phyloP scores from a whole-genome alignment of 2,797 vertebrate genomes.

The Paguma larvata region DNA sequence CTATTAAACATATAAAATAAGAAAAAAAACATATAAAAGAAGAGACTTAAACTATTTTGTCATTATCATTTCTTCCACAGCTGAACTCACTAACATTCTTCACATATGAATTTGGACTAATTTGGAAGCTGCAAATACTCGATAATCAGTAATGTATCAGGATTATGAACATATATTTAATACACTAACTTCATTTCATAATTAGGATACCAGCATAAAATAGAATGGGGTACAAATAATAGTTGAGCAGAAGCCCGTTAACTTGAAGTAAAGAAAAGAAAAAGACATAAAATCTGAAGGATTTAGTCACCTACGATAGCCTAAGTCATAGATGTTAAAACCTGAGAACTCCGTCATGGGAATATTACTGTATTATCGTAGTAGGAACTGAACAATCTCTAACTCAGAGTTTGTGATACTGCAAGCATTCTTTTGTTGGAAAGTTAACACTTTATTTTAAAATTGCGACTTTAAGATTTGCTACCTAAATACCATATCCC shows the following conservation, averaged over 20 bases:
- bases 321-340: slow-evolving; percentile 22
- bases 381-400: not conserved
- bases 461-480: not conserved
- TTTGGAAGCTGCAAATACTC: not conserved
- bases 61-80: not conserved
- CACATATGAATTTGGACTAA: not conserved
- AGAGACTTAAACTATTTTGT: not conserved
- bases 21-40: not conserved
- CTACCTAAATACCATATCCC: not conserved
- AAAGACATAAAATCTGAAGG: not conserved
- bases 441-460: slow-evolving; percentile 53
- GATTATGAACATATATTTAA: not conserved
- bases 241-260: not conserved
- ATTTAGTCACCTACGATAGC: not conserved
- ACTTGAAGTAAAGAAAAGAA: not conserved
- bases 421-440: not conserved
- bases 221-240: not conserved
- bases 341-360: not conserved
- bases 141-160: not conserved
- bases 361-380: not conserved
- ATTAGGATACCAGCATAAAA: not conserved
- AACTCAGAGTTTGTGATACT: not conserved
- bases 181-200: not conserved
- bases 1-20: not conserved
- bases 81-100: not conserved